Evolutionary conservation across 2,888 invertebrate species (phyloP).

Genomic region (Drosophila emarginata): DNA sequence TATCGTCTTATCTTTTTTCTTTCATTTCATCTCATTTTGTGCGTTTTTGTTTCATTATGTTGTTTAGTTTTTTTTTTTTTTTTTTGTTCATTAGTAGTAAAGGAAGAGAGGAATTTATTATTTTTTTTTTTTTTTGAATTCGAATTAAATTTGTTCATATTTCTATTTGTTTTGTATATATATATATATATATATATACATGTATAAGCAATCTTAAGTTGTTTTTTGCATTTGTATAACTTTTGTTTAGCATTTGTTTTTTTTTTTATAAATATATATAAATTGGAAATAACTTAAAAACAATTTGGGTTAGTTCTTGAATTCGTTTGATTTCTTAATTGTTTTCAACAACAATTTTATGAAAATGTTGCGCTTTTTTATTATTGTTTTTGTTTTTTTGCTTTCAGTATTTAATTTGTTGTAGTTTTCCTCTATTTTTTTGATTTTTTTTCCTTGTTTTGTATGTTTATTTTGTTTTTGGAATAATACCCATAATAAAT

Average conservation of each 20-base stretch:
- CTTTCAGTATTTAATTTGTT: slow-evolving; percentile 11
- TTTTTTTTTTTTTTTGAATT: slow-evolving; percentile 16
- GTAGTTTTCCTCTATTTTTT: background rate
- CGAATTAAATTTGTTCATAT: slow-evolving; percentile 20
- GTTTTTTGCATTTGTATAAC: slow-evolving; percentile 11
- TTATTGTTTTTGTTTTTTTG: slow-evolving; percentile 14
- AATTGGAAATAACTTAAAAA: background rate
- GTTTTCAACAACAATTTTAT: background rate
- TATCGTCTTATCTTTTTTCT: background rate
- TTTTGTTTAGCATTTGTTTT: slow-evolving; percentile 4
- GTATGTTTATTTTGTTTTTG: background rate
- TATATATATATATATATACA: background rate
- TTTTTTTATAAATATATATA: slow-evolving; percentile 15
- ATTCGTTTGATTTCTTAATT: slow-evolving; percentile 18
- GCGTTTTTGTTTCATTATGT: background rate
- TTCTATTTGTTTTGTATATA: slow-evolving; percentile 22
- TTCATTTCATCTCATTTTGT: background rate
- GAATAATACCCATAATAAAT: slow-evolving; percentile 11
- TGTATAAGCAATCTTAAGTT: slow-evolving; percentile 3
- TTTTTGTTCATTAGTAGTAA: slow-evolving; percentile 12
- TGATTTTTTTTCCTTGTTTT: background rate
- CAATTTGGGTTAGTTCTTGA: slow-evolving; percentile 14
- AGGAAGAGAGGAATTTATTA: slow-evolving; percentile 13
- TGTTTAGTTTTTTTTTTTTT: slow-evolving; percentile 25
- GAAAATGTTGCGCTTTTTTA: background rate